Conservation (phyloP, 2,113 vertebrate species). For the Pachycephala philippinensis region DNA sequence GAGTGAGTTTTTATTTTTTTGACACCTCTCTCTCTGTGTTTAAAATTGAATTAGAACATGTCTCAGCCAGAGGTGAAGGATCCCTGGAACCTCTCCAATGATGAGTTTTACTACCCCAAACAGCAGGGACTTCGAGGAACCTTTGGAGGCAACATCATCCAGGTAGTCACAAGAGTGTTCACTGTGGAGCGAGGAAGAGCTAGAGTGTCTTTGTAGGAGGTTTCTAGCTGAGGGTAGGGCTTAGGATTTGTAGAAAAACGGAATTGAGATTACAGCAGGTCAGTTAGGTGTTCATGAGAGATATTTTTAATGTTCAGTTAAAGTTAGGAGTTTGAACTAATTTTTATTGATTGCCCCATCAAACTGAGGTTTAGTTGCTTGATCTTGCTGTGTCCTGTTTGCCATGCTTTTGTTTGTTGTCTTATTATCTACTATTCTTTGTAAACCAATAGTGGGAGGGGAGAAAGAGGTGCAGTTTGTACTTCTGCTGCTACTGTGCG, state of each 20-base stretch:
- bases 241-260: not conserved
- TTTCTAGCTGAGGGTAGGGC: not conserved
- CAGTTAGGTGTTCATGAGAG: not conserved
- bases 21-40: not conserved
- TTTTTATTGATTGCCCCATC: not conserved
- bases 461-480: not conserved
- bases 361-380: not conserved
- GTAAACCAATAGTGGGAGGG: not conserved
- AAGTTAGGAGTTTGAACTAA: not conserved
- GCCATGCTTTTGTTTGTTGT: not conserved
- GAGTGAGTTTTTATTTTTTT: not conserved
- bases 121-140: constrained; percentile 95
- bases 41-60: constrained; percentile 84
- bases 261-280: not conserved
- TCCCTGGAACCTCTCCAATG: constrained; percentile 98
- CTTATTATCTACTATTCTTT: not conserved
- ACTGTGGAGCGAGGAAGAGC: not conserved
- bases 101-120: constrained; percentile 98
- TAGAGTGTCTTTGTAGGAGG: not conserved
- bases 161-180: constrained; percentile 67
- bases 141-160: constrained; percentile 98
- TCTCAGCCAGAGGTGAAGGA: constrained; percentile 98
- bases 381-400: not conserved
- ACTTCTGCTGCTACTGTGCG: not conserved
- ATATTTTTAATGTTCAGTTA: not conserved